Base-by-base conservation (phyloP, 23 tunicate genomes). In the Aplidium turbinatum region DNA sequence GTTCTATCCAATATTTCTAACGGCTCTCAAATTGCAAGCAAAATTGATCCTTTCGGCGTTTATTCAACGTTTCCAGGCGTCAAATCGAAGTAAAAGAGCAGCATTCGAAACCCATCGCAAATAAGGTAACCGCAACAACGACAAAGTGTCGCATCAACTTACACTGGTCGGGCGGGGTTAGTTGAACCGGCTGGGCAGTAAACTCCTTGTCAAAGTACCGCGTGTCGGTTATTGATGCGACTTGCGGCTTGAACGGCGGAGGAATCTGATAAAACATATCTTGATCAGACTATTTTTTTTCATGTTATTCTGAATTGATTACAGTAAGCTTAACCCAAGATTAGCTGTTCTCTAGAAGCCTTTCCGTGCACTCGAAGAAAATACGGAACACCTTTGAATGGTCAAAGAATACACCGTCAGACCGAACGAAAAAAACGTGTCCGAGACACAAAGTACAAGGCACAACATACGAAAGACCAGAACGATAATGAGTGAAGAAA, bases 161-260 rank as follows among this genome's bases (percentile, higher is more conserved):
- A 87, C 95, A 87, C 45, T 81, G 89, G 45, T 89, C 97, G 52
- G 97, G 97, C 7, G 97, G 97, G 1, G 97, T 91, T 22, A 91
- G 82, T 53, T 84, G 82, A 22, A 91, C 97, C 26, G 97, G 97
- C 34, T 83, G 90, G 2, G 90, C 90, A 1, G 97, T 91, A 72
- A 91, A 91, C 60, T 84, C 90, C 61, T 91, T 87, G 57, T 91
- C 97, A 47, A 91, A 91, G 54, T 91, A 91, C 48, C 97, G 42
- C 3, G 97, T 91, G 72, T 91, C 97, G 20, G 90, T 91, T 26
- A 81, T 81, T 0, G 85, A 85, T 13, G 90, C n/a, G 16, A 91
- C 90, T 67, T 91, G 90, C 11, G 97, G 97, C 53, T 91, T 91
- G 58, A 91, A 91, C 2, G 97, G 97, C 0, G 83, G 83, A n/a